phyloP scores from a whole-genome alignment of 2,888 invertebrate species.

The Conistra vaccinii region DNA sequence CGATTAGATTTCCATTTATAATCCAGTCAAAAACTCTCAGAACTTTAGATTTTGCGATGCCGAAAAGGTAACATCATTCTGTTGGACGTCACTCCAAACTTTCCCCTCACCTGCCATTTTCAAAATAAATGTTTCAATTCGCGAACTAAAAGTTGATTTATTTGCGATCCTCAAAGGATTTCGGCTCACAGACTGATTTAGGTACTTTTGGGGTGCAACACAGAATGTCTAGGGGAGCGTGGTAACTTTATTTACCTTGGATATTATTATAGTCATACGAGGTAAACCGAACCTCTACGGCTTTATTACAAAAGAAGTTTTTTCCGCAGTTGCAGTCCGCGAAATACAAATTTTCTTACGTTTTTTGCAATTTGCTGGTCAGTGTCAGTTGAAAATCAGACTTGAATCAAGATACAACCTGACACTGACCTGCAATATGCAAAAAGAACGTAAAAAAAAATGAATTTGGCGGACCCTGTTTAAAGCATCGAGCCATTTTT shows the following conservation, averaged over 20 bases:
- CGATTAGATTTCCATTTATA: slow-evolving; percentile 32
- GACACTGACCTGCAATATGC: too few relatives aligned
- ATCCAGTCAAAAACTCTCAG: slow-evolving; percentile 20
- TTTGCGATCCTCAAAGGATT: slow-evolving; percentile 50
- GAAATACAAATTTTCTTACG: too few relatives aligned
- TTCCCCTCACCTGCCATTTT: slow-evolving; percentile 35
- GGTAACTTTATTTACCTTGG: neutral
- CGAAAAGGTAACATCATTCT: slow-evolving; percentile 31
- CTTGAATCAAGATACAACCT: too few relatives aligned
- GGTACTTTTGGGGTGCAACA: slow-evolving; percentile 2
- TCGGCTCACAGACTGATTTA: slow-evolving; percentile 25
- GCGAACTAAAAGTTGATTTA: slow-evolving; percentile 59
- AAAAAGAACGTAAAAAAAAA: too few relatives aligned
- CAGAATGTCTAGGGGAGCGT: neutral
- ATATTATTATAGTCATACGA: neutral
- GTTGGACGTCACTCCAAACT: slow-evolving; percentile 42
- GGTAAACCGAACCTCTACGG: neutral
- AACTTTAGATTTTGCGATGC: slow-evolving; percentile 38
- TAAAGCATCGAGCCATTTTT: too few relatives aligned
- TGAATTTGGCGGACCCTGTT: too few relatives aligned
- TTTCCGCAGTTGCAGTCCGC: too few relatives aligned
- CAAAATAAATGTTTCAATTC: slow-evolving; percentile 56
- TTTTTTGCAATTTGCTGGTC: too few relatives aligned
- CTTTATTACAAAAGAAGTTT: too few relatives aligned
- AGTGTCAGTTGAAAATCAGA: too few relatives aligned